These are phyloP conservation scores for Dicycla oo DNA, from an alignment of 2,888 invertebrate genomes.

Conservation along the genomic window DNA sequence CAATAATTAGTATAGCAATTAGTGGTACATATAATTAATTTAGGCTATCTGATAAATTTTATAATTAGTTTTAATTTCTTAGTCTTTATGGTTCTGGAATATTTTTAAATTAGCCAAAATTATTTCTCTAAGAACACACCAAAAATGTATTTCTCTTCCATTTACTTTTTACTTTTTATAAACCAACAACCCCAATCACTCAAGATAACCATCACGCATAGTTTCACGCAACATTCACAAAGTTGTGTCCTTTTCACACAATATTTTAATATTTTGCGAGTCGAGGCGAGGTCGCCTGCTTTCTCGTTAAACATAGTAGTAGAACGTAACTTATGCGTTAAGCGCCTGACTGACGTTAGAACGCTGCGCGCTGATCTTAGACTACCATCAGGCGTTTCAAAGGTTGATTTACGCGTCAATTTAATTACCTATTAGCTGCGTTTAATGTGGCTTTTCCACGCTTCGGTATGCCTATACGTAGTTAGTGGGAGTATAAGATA, in stretches of 20 bases:
- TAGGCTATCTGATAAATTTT: background rate
- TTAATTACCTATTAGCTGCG: background rate
- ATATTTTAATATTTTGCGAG: constrained; percentile 13
- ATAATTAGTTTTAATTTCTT: background rate
- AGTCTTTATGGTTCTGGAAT: background rate
- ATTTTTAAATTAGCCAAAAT: background rate
- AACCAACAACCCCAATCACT: constrained; percentile 3
- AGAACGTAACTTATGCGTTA: constrained; percentile 6
- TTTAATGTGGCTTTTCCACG: background rate
- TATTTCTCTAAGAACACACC: background rate
- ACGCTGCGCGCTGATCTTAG: constrained; percentile 10
- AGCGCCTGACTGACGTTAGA: background rate
- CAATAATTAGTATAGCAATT: too few species aligned
- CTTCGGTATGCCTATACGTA: background rate
- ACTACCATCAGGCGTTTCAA: constrained; percentile 29
- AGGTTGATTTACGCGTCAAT: background rate
- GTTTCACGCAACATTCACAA: background rate
- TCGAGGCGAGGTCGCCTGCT: background rate
- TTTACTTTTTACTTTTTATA: background rate
- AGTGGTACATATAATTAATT: too few species aligned
- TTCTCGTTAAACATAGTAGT: background rate
- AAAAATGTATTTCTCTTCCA: background rate
- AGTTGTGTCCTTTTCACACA: background rate
- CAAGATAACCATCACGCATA: background rate
- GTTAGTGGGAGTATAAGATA: background rate